A percentile compares a stretch with the other conserved stretches of the same genome.
These are phyloP conservation scores for Trididemnum miniatum DNA, from an alignment of 23 tunicate genomes.

Conservation along the genomic window DNA sequence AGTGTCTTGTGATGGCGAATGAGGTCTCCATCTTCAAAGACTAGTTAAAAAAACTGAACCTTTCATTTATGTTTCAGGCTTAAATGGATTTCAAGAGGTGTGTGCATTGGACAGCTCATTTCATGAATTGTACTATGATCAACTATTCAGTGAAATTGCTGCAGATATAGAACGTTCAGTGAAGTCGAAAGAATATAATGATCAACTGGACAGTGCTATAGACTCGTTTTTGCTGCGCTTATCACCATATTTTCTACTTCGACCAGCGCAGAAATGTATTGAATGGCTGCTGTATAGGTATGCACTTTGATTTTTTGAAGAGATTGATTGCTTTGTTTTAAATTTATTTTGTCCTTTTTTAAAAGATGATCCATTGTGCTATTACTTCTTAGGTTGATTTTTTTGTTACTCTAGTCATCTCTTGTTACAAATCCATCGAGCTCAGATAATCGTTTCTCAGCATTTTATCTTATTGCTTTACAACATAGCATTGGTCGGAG, in stretches of 20 bases:
- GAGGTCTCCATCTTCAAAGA: too few species aligned
- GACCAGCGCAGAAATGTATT: constrained; percentile 63
- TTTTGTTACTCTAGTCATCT: too few species aligned
- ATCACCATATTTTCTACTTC: constrained; percentile 52
- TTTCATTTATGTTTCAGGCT: constrained; percentile 23
- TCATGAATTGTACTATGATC: constrained; percentile 22
- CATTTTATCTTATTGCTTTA: too few species aligned
- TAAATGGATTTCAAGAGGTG: constrained; percentile 62
- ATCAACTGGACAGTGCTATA: constrained; percentile 42
- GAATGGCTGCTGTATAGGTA: constrained; percentile 79
- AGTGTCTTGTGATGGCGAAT: too few species aligned
- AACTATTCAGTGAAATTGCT: constrained; percentile 55
- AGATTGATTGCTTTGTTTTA: too few species aligned
- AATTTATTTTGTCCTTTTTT: too few species aligned
- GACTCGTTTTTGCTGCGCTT: constrained; percentile 32
- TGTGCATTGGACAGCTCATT: constrained; percentile 23
- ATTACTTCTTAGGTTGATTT: too few species aligned
- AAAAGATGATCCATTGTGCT: too few species aligned
- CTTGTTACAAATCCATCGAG: too few species aligned
- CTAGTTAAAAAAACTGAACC: background rate
- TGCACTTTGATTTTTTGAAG: background rate
- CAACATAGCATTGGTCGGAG: too few species aligned
- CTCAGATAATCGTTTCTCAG: too few species aligned
- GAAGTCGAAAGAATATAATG: constrained; percentile 38
- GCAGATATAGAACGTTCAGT: constrained; percentile 57